Evolutionary conservation across 2,113 vertebrate species (phyloP).

Genomic region (Oryzias javanicus): DNA sequence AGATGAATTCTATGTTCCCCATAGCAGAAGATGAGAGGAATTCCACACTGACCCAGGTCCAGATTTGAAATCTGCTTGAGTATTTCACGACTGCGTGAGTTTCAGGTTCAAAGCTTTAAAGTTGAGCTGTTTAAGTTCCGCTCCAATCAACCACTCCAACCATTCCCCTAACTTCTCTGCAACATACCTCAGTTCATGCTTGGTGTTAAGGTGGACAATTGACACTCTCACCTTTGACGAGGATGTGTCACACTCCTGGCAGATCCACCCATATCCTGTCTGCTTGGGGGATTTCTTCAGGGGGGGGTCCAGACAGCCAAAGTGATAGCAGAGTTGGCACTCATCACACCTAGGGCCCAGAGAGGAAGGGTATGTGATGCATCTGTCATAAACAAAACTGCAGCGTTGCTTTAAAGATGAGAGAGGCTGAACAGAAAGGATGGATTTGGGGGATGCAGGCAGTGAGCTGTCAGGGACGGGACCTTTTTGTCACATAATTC

Average conservation of each 20-base stretch:
- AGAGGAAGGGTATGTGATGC: slow-evolving; percentile 46
- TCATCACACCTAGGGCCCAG: slow-evolving; percentile 89
- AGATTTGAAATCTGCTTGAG: no score
- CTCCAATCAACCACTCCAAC: no score
- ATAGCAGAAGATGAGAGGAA: no score
- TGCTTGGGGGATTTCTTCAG: slow-evolving; percentile 99
- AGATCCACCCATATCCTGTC: slow-evolving; percentile 98
- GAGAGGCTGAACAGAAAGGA: slow-evolving; percentile 35
- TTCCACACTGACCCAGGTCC: no score
- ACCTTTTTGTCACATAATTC: slow-evolving; percentile 53
- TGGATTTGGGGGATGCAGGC: slow-evolving; percentile 57
- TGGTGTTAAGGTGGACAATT: background rate
- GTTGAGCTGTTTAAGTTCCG: no score
- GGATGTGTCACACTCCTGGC: slow-evolving; percentile 96
- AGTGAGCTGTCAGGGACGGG: slow-evolving; percentile 52
- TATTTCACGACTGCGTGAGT: no score
- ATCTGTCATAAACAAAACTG: slow-evolving; percentile 29
- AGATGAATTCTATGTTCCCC: no score
- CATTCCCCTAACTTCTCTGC: no score
- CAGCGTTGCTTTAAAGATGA: slow-evolving; percentile 2
- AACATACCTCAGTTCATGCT: background rate
- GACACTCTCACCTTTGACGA: slow-evolving; percentile 91
- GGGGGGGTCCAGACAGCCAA: slow-evolving; percentile 97
- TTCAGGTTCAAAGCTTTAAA: no score
- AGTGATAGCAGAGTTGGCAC: slow-evolving; percentile 96